phyloP scores from a whole-genome alignment of 92 coral and sea anemone genomes.

The Umimayanthus chanpuru region DNA sequence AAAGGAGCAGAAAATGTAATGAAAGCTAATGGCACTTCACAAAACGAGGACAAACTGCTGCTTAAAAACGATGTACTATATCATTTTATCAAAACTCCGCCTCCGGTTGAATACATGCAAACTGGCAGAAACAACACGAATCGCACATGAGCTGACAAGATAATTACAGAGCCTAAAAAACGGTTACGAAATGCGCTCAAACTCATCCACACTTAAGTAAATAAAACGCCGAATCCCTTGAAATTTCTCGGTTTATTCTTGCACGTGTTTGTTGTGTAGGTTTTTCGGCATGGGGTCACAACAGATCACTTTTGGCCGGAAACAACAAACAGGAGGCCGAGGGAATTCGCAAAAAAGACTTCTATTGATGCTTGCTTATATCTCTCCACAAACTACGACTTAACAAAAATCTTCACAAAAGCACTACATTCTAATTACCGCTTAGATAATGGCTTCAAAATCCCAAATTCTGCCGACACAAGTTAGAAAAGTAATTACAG shows the following conservation, averaged over 20 bases:
- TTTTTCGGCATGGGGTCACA: slow-evolving; percentile 34
- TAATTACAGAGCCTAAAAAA: background rate
- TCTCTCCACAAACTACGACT: background rate
- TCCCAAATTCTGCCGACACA: slow-evolving; percentile 5
- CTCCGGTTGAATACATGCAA: slow-evolving; percentile 5
- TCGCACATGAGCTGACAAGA: background rate
- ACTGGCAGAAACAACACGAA: background rate
- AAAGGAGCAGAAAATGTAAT: slow-evolving; percentile 12
- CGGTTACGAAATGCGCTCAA: slow-evolving; percentile 23
- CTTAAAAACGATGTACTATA: background rate
- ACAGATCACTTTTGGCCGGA: slow-evolving; percentile 23
- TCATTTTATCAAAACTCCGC: slow-evolving; percentile 16
- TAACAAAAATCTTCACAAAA: slow-evolving; percentile 7
- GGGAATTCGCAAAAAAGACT: background rate
- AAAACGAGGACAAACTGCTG: background rate
- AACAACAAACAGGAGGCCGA: slow-evolving; percentile 18
- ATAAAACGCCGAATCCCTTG: slow-evolving; percentile 6
- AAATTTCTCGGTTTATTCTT: slow-evolving; percentile 17
- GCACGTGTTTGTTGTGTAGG: slow-evolving; percentile 30
- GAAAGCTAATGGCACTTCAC: slow-evolving; percentile 1
- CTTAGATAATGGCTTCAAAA: slow-evolving; percentile 28
- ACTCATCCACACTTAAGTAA: slow-evolving; percentile 32
- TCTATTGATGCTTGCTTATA: background rate
- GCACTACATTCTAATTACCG: slow-evolving; percentile 19
- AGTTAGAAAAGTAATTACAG: slow-evolving; percentile 38